A percentile compares a stretch with the other conserved stretches of the same genome.
Conservation (phyloP, 2,888 invertebrate species). For the Bellardia bayeri region DNA sequence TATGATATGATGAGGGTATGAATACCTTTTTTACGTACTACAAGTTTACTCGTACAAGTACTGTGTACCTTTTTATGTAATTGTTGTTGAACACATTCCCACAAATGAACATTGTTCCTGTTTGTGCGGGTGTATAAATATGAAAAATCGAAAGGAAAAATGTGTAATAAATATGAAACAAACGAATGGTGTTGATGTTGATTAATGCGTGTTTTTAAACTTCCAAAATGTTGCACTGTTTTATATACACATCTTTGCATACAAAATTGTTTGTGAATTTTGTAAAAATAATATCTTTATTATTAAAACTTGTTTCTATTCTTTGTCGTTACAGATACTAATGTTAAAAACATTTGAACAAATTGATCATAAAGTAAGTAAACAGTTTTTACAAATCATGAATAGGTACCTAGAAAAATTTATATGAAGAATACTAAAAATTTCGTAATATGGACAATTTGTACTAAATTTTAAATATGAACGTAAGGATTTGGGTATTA, state of each 20-base stretch:
- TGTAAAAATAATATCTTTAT: conserved; percentile 30
- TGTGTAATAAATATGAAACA: background rate
- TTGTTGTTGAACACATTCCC: background rate
- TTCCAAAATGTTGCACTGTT: conserved; percentile 19
- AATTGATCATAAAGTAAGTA: conserved; percentile 66
- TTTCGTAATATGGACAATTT: no score
- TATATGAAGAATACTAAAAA: background rate
- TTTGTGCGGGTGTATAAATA: conserved; percentile 20
- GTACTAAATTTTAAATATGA: no score
- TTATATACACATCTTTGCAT: background rate
- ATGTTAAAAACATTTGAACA: conserved; percentile 63
- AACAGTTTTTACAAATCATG: background rate
- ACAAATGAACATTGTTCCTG: conserved; percentile 41
- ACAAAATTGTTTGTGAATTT: conserved; percentile 33
- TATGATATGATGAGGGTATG: conserved; percentile 7
- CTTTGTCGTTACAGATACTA: conserved; percentile 67
- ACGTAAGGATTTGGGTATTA: no score
- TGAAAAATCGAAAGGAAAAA: conserved; percentile 38
- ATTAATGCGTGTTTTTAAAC: conserved; percentile 61
- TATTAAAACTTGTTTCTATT: conserved; percentile 3
- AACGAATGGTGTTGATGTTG: conserved; percentile 62
- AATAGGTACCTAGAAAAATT: no score
- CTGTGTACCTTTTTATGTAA: conserved; percentile 29
- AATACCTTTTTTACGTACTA: background rate
- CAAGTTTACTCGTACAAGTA: background rate